Conservation (phyloP, 2,888 invertebrate genomes). For the Scaptomyza flava region DNA sequence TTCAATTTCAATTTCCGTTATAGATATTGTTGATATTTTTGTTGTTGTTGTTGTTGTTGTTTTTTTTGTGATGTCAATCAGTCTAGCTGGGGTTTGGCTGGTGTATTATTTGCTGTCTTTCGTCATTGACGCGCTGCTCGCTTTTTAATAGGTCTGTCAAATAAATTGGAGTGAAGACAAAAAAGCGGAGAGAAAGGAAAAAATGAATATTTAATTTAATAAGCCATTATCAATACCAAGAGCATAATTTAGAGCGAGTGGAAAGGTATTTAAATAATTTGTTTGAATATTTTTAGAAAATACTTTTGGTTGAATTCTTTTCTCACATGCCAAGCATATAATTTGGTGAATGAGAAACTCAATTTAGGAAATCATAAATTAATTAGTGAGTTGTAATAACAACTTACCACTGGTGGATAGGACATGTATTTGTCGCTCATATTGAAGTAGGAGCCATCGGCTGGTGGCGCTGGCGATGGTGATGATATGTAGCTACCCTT, state of each 20-base stretch:
- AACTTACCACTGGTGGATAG: constrained; percentile 83
- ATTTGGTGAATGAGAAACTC: background rate
- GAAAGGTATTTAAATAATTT: constrained; percentile 7
- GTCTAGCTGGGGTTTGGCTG: constrained; percentile 69
- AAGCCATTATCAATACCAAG: constrained; percentile 31
- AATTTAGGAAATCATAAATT: background rate
- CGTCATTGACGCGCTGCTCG: constrained; percentile 52
- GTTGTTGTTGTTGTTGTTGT: constrained; percentile 24
- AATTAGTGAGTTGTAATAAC: no score
- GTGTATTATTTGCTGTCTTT: constrained; percentile 31
- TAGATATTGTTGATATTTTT: constrained; percentile 24
- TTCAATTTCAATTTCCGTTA: constrained; percentile 35
- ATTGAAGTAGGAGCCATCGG: constrained; percentile 83
- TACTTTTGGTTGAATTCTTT: background rate
- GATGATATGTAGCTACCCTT: constrained; percentile 84
- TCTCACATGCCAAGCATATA: constrained; percentile 3
- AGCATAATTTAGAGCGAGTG: constrained; percentile 10
- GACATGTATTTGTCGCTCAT: constrained; percentile 84
- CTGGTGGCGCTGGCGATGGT: constrained; percentile 82
- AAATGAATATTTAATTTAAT: constrained; percentile 32
- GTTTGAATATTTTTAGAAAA: background rate
- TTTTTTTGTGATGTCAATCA: constrained; percentile 64
- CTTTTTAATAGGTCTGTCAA: constrained; percentile 68
- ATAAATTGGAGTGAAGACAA: constrained; percentile 19
- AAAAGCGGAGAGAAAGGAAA: background rate